These are phyloP conservation scores for Heliopora coerulea DNA, from an alignment of 92 coral and sea anemone genomes.

Conservation along the genomic window DNA sequence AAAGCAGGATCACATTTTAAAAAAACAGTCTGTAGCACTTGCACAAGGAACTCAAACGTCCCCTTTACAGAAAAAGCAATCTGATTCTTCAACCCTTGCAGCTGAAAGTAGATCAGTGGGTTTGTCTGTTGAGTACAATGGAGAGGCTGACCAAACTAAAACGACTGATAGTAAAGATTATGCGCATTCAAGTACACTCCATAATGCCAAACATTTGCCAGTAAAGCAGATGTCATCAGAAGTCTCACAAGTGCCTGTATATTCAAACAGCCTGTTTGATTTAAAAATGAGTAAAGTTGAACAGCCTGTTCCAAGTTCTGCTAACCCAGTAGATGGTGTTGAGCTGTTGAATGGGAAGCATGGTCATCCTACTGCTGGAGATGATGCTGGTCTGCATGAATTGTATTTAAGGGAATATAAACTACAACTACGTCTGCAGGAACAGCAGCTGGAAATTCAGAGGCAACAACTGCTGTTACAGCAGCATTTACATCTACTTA, in stretches of 20 bases:
- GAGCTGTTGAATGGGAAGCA: not conserved
- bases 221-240: not conserved
- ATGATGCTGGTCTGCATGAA: constrained; percentile 18
- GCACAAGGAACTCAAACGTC: constrained; percentile 38
- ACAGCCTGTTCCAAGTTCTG: not conserved
- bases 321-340: not conserved
- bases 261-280: constrained; percentile 60
- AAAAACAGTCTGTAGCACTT: constrained; percentile 13
- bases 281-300: constrained; percentile 29
- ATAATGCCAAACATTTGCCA: not conserved
- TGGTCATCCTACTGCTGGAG: not conserved
- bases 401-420: constrained; percentile 32
- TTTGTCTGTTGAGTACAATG: too few relatives aligned
- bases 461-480: constrained; percentile 36
- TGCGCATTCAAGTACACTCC: not conserved
- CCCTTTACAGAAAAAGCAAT: too few relatives aligned
- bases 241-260: constrained; percentile 34
- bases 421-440: constrained; percentile 31
- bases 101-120: too few relatives aligned
- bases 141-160: too few relatives aligned
- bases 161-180: too few relatives aligned
- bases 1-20: constrained; percentile 9
- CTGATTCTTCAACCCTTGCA: too few relatives aligned
- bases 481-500: constrained; percentile 29
- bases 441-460: constrained; percentile 33